Evolutionary conservation across 2,797 vertebrate genomes (phyloP).

Genomic region (Notolepis coatsorum): DNA sequence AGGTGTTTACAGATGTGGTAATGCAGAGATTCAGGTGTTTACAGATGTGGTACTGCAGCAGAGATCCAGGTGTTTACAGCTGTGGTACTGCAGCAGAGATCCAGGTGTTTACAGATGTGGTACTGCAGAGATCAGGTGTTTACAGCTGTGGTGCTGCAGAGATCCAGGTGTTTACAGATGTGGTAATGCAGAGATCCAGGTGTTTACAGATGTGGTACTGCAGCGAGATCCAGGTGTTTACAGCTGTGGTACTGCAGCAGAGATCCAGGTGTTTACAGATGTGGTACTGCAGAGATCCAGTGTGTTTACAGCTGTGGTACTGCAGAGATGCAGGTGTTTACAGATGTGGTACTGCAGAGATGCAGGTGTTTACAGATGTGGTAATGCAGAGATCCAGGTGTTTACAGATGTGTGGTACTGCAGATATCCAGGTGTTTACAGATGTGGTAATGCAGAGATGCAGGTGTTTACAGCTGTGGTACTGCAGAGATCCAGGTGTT

Average conservation of each 20-base stretch:
- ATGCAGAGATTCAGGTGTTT: conserved; percentile 42
- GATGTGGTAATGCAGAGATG: conserved; percentile 48
- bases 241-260: conserved; percentile 15
- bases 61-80: conserved; percentile 32
- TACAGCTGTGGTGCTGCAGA: conserved; percentile 8
- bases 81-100: conserved; percentile 15
- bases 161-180: conserved; percentile 33
- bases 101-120: conserved; percentile 32
- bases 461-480: conserved; percentile 17
- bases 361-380: conserved; percentile 34
- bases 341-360: conserved; percentile 20
- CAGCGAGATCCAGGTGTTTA: conserved; percentile 28
- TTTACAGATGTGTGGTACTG: conserved; percentile 13
- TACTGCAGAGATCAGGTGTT: too few species aligned
- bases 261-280: conserved; percentile 32
- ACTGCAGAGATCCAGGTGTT: conserved; percentile 26
- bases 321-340: conserved; percentile 29
- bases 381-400: conserved; percentile 46
- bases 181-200: conserved; percentile 20
- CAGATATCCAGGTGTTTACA: conserved; percentile 28
- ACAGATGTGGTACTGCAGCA: conserved; percentile 12
- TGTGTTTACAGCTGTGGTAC: too few species aligned
- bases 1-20: conserved; percentile 35
- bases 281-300: too few species aligned
- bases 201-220: conserved; percentile 29